Conservation (phyloP, 2,888 invertebrate species). For the Heliconius ethilla region DNA sequence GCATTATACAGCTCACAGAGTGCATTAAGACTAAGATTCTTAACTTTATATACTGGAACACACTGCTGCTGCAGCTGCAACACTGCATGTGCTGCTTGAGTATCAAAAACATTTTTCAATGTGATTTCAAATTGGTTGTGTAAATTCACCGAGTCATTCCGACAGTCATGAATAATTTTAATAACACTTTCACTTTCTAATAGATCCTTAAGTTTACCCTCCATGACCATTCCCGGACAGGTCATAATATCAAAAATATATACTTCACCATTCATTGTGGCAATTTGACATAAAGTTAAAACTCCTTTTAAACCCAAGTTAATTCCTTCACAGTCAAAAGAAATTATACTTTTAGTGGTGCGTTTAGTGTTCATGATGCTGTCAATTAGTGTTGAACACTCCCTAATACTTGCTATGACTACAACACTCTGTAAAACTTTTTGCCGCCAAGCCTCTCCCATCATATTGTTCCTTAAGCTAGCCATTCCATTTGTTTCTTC, state of each 20-base stretch:
- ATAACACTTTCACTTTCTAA: constrained; percentile 90
- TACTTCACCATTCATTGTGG: constrained; percentile 90
- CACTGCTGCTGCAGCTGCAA: constrained; percentile 94
- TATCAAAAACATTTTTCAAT: constrained; percentile 93
- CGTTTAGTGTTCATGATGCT: constrained; percentile 85
- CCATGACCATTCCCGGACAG: constrained; percentile 89
- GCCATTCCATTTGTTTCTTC: constrained; percentile 74
- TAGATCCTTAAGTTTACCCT: constrained; percentile 89
- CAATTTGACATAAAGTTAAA: constrained; percentile 92
- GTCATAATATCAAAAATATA: constrained; percentile 94
- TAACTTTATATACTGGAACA: constrained; percentile 96
- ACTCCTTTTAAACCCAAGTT: constrained; percentile 95
- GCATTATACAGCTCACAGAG: constrained; percentile 94
- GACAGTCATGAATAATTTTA: constrained; percentile 96
- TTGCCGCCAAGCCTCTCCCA: constrained; percentile 90
- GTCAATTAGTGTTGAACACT: constrained; percentile 88
- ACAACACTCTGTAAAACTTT: constrained; percentile 91
- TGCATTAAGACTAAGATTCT: constrained; percentile 95
- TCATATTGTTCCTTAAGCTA: constrained; percentile 70
- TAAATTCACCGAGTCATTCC: constrained; percentile 94
- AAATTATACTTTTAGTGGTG: constrained; percentile 84
- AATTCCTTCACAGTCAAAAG: constrained; percentile 96
- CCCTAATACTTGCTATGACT: constrained; percentile 89
- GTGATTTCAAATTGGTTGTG: constrained; percentile 92
- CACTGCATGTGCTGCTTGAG: constrained; percentile 96